These are phyloP conservation scores for Phylloscopus trochiloides DNA, from an alignment of 2,113 vertebrate species.

Conservation along the genomic window DNA sequence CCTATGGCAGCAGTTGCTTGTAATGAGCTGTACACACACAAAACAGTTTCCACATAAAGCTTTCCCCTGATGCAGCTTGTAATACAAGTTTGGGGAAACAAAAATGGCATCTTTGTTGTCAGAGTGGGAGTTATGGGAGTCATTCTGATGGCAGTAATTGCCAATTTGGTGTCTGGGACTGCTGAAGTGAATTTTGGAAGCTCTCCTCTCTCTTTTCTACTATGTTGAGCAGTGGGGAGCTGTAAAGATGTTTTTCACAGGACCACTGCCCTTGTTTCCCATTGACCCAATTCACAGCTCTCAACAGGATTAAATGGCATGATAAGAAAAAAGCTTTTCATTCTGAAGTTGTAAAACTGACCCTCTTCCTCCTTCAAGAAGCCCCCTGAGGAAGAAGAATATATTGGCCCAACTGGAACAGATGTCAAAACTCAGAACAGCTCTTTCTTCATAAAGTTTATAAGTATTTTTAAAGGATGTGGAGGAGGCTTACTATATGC, in stretches of 20 bases:
- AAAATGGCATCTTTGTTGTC: constrained; percentile 38
- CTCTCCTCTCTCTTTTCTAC: constrained; percentile 7
- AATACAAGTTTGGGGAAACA: neutral
- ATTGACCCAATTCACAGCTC: neutral
- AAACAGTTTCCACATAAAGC: constrained; percentile 17
- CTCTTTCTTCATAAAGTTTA: constrained; percentile 1
- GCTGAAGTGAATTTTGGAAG: constrained; percentile 16
- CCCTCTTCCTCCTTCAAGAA: neutral
- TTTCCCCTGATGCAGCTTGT: neutral
- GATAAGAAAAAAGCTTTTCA: constrained; percentile 47
- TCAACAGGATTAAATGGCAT: neutral
- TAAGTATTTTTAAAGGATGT: constrained; percentile 31
- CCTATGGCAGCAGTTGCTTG: neutral
- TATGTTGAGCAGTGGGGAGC: neutral
- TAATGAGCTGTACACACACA: neutral
- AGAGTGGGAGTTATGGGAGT: constrained; percentile 9
- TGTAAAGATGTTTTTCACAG: constrained; percentile 33
- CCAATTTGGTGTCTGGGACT: constrained; percentile 11
- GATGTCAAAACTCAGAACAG: constrained; percentile 19
- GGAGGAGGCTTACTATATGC: neutral
- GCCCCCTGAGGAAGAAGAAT: neutral
- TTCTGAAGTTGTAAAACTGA: constrained; percentile 32
- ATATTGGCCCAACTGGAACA: neutral
- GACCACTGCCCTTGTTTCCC: neutral
- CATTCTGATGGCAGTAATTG: constrained; percentile 19